These are phyloP conservation scores for Sorex fumeus DNA, from an alignment of 2,113 vertebrate genomes.

Conservation along the genomic window DNA sequence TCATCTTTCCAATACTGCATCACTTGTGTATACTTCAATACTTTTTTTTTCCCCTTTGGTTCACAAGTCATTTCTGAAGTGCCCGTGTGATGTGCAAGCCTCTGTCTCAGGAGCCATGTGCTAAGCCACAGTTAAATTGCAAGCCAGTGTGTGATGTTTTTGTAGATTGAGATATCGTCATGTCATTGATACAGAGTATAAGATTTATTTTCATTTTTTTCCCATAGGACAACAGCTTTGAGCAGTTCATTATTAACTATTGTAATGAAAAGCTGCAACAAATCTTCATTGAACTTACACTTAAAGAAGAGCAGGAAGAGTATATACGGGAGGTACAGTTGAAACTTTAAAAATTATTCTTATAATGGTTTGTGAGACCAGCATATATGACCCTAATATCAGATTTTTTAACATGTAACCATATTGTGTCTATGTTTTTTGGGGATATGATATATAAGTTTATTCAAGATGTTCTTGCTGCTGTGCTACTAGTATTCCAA, in stretches of 20 bases:
- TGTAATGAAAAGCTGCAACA: conserved; percentile 99
- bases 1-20: not conserved
- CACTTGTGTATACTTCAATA: not conserved
- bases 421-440: not conserved
- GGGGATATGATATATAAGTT: not conserved
- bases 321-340: conserved; percentile 95
- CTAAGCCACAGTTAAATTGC: not conserved
- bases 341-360: no score
- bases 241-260: conserved; percentile 99
- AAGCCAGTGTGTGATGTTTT: conserved; percentile 22
- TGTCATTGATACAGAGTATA: not conserved
- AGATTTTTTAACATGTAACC: not conserved
- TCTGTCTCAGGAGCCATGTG: conserved; percentile 45
- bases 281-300: conserved; percentile 98
- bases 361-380: not conserved
- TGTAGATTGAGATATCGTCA: not conserved
- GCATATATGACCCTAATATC: not conserved
- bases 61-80: not conserved
- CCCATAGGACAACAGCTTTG: conserved; percentile 97
- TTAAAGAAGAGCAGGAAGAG: conserved; percentile 98
- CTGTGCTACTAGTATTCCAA: not conserved
- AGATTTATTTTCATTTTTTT: not conserved
- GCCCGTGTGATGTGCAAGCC: not conserved
- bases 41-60: not conserved
- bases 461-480: not conserved